phyloP scores from a whole-genome alignment of 2,113 vertebrate genomes.

The Callipepla squamata region DNA sequence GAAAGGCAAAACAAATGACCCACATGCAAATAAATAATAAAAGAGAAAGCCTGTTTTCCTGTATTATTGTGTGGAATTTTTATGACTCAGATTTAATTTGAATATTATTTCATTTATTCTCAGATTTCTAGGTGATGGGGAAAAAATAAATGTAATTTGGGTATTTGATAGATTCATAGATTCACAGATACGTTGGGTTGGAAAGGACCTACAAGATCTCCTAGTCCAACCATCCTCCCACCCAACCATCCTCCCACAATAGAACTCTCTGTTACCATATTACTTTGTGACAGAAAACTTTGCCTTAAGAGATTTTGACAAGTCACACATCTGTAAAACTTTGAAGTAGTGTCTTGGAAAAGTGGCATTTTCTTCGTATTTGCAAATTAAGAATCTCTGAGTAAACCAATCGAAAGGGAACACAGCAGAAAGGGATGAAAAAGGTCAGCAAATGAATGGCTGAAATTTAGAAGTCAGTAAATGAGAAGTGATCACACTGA shows the following conservation, averaged over 20 bases:
- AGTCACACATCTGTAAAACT: too few species aligned
- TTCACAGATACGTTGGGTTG: too few species aligned
- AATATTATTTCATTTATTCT: neutral
- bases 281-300: constrained; percentile 28
- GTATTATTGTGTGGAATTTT: neutral
- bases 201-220: too few species aligned
- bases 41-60: neutral
- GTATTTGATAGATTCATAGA: neutral
- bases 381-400: constrained; percentile 44
- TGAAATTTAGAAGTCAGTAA: constrained; percentile 47
- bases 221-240: too few species aligned
- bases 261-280: constrained; percentile 30
- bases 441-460: neutral
- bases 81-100: neutral
- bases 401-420: constrained; percentile 51
- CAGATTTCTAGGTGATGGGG: neutral
- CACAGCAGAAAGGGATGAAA: constrained; percentile 18
- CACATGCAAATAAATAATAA: neutral
- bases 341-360: constrained; percentile 17
- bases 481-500: constrained; percentile 34
- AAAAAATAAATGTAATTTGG: neutral
- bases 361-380: neutral
- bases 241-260: neutral
- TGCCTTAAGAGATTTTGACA: too few species aligned
- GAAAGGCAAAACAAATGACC: neutral